These are phyloP conservation scores for Leucophenga montana DNA, from an alignment of 2,888 invertebrate genomes.

Conservation along the genomic window DNA sequence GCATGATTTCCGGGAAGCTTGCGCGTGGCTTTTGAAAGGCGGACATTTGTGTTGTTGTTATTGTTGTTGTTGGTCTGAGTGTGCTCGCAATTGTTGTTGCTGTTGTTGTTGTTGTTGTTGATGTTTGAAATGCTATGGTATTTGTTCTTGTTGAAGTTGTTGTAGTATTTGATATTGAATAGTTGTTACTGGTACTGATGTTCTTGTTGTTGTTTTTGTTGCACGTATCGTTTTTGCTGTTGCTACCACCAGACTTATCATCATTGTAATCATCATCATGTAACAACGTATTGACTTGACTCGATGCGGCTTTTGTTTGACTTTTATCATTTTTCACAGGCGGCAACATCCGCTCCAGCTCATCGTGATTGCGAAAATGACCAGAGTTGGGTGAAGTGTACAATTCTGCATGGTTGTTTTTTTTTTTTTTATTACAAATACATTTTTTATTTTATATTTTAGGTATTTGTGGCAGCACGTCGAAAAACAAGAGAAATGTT, in stretches of 20 bases:
- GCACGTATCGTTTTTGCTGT: slow-evolving; percentile 1
- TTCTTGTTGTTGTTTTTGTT: slow-evolving; percentile 27
- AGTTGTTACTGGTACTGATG: slow-evolving; percentile 6
- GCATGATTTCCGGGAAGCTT: slow-evolving; percentile 70
- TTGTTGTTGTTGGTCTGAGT: slow-evolving; percentile 36
- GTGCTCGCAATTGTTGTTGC: slow-evolving; percentile 32
- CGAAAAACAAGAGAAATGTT: slow-evolving; percentile 54
- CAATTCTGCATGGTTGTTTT: slow-evolving; percentile 30
- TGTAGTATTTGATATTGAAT: not conserved
- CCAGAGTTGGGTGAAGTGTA: slow-evolving; percentile 41
- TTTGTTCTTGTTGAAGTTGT: slow-evolving; percentile 21
- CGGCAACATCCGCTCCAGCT: slow-evolving; percentile 31
- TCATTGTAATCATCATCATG: not conserved
- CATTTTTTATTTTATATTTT: slow-evolving; percentile 29
- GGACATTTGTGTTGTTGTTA: slow-evolving; percentile 35
- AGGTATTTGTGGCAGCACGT: slow-evolving; percentile 23
- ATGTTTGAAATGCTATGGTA: slow-evolving; percentile 37
- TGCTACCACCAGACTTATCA: too few relatives aligned
- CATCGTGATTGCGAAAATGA: slow-evolving; percentile 42
- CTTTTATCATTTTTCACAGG: not conserved
- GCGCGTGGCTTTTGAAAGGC: slow-evolving; percentile 58
- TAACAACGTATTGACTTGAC: not conserved
- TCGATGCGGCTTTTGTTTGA: not conserved
- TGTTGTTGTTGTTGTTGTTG: slow-evolving; percentile 26
- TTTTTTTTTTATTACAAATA: slow-evolving; percentile 6